A percentile compares a stretch with the other conserved stretches of the same genome.
These are phyloP conservation scores for Acromyrmex heyeri DNA, from an alignment of 1,140 invertebrate genomes.

Conservation along the genomic window DNA sequence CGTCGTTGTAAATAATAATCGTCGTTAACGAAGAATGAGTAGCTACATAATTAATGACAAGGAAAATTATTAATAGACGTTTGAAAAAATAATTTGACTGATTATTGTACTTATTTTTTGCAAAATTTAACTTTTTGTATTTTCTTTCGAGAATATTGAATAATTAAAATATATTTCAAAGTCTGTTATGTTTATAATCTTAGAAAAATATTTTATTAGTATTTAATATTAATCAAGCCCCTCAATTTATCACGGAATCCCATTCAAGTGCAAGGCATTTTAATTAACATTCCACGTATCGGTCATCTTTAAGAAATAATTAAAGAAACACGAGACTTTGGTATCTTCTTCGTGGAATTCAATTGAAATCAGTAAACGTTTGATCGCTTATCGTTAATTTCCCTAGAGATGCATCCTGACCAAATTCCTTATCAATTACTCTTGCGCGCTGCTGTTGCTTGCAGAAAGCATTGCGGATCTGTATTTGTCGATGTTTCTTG, in stretches of 20 bases:
- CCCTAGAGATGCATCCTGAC: slow-evolving; percentile 61
- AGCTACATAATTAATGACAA: neutral
- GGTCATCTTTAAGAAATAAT: slow-evolving; percentile 61
- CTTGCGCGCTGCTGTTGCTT: neutral
- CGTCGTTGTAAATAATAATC: neutral
- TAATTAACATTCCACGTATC: slow-evolving; percentile 21
- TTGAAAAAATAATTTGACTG: neutral
- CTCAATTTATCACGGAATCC: neutral
- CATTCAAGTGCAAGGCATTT: neutral
- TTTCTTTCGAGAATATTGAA: neutral
- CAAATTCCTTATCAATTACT: slow-evolving; percentile 70
- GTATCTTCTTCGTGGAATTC: slow-evolving; percentile 35
- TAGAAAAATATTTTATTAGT: neutral
- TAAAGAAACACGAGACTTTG: slow-evolving; percentile 47
- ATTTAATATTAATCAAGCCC: neutral
- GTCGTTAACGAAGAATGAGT: neutral
- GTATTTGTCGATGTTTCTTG: slow-evolving; percentile 57
- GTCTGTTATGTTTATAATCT: neutral
- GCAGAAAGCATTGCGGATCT: slow-evolving; percentile 32
- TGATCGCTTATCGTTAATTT: slow-evolving; percentile 72
- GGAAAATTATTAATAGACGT: neutral
- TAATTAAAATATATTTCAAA: slow-evolving; percentile 15
- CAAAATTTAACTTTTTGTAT: neutral
- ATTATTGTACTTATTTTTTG: neutral
- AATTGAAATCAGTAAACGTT: slow-evolving; percentile 43